A percentile compares a stretch with the other conserved stretches of the same genome.
Conservation (phyloP, 2,113 vertebrate genomes). For the Cardinalis cardinalis region DNA sequence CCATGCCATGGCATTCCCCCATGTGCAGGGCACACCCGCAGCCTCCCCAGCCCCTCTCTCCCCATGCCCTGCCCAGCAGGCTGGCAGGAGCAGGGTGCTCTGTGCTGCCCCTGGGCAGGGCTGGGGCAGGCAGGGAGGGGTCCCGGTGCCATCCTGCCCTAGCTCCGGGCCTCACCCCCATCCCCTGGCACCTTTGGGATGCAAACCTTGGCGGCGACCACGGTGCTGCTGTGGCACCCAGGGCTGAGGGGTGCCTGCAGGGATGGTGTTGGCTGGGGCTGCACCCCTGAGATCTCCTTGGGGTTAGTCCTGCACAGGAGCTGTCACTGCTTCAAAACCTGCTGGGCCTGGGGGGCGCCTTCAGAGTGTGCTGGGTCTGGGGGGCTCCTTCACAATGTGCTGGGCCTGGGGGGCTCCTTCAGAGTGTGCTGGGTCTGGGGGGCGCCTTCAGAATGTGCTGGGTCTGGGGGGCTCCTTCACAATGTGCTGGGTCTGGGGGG, state of each 20-base stretch:
- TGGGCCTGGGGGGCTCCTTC: too few relatives aligned
- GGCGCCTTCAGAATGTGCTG: too few relatives aligned
- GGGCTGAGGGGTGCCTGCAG: background rate
- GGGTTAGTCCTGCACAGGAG: too few relatives aligned
- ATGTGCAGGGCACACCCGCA: background rate
- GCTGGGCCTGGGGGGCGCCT: too few relatives aligned
- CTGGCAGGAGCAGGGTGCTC: background rate
- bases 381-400: too few relatives aligned
- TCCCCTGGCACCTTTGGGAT: background rate
- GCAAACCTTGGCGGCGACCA: accelerated
- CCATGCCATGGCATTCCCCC: too few relatives aligned
- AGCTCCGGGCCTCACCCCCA: accelerated
- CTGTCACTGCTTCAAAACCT: too few relatives aligned
- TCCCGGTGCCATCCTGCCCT: background rate
- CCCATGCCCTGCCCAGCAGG: background rate
- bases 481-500: too few relatives aligned
- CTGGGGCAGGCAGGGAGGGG: background rate
- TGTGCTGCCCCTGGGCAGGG: too few relatives aligned
- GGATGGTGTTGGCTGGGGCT: accelerated
- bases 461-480: too few relatives aligned
- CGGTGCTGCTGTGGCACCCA: background rate
- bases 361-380: background rate
- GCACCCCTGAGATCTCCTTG: background rate
- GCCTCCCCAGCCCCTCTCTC: background rate
- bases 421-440: background rate